Evolutionary conservation across 92 coral and sea anemone genomes (phyloP).

Genomic region (Zoanthus gigantus): DNA sequence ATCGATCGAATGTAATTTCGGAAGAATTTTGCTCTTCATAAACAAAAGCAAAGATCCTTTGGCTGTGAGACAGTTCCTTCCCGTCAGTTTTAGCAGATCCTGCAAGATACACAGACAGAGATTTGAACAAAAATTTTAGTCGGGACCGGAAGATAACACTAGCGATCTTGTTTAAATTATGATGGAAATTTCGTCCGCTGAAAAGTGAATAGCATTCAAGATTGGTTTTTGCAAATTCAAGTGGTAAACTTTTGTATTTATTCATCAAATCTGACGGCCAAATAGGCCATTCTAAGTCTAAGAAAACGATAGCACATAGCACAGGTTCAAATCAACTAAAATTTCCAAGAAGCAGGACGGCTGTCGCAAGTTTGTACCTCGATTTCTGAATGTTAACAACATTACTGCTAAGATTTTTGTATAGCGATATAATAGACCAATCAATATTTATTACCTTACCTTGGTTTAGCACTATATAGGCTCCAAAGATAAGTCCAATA

Average conservation of each 20-base stretch:
- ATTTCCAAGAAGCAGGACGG: not conserved
- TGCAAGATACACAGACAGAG: conserved; percentile 22
- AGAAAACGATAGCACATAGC: not conserved
- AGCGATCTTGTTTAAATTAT: not conserved
- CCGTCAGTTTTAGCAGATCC: conserved; percentile 11
- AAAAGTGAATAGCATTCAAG: not conserved
- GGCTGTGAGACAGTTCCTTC: conserved; percentile 10
- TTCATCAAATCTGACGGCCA: not conserved
- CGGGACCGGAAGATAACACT: not conserved
- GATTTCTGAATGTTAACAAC: not conserved
- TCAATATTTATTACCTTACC: not conserved
- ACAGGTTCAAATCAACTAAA: not conserved
- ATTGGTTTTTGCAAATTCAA: not conserved
- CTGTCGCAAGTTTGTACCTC: not conserved
- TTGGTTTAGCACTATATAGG: not conserved
- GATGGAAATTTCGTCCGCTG: not conserved
- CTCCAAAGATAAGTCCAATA: not conserved
- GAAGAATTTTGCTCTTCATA: conserved; percentile 31
- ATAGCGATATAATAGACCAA: not conserved
- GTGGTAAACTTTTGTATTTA: not conserved
- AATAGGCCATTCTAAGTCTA: not conserved
- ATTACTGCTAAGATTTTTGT: not conserved
- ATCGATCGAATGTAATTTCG: not conserved
- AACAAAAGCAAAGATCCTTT: conserved; percentile 20
- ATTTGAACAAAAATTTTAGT: conserved; percentile 15